A percentile compares a stretch with the other conserved stretches of the same genome.
phyloP scores from a whole-genome alignment of 2,113 vertebrate species.

The Struthidea cinerea region DNA sequence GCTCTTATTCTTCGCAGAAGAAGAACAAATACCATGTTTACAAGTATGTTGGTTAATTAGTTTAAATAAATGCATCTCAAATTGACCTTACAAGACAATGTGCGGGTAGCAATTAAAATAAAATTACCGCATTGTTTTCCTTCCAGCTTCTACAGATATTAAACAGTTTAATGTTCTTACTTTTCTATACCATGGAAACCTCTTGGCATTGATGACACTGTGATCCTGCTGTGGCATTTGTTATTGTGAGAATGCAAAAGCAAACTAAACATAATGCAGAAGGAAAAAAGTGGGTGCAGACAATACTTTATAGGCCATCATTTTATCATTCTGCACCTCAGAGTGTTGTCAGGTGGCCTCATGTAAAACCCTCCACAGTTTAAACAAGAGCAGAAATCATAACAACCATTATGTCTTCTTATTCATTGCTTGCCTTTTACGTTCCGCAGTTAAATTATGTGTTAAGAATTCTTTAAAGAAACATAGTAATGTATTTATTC shows the following conservation, averaged over 20 bases:
- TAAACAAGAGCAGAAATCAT: background rate
- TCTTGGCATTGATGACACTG: background rate
- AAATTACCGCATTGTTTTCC: background rate
- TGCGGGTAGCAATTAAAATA: background rate
- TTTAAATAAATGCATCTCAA: constrained; percentile 21
- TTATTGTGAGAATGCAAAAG: background rate
- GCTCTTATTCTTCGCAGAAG: background rate
- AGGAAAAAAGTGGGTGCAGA: background rate
- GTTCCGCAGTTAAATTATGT: background rate
- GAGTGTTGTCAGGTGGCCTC: background rate
- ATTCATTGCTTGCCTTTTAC: background rate
- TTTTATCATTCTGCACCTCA: background rate
- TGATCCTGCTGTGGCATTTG: background rate
- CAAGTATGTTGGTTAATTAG: constrained; percentile 32
- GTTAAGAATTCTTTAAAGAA: background rate
- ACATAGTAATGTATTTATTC: background rate
- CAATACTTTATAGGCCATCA: background rate
- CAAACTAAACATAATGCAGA: background rate
- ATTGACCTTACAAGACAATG: constrained; percentile 12
- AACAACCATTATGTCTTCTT: background rate
- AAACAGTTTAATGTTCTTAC: background rate
- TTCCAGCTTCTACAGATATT: background rate
- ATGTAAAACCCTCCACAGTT: background rate
- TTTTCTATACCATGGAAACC: background rate
- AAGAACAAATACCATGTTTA: background rate